A percentile compares a stretch with the other conserved stretches of the same genome.
phyloP scores from a whole-genome alignment of 2,113 vertebrate species.

The Antechinus flavipes region DNA sequence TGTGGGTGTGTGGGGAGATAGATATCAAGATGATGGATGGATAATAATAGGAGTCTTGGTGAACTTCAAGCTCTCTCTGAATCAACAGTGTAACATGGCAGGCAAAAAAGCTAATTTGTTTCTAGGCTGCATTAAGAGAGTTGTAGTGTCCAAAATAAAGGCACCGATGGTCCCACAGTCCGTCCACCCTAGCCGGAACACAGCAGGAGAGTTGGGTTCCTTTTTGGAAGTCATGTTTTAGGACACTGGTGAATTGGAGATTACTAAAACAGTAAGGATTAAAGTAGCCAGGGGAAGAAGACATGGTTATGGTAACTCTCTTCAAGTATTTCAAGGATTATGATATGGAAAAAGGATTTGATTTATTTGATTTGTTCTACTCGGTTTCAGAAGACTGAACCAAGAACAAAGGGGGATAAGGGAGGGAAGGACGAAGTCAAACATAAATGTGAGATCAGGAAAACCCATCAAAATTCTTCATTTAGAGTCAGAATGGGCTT shows the following conservation, averaged over 20 bases:
- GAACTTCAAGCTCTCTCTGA: background rate
- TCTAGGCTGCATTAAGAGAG: background rate
- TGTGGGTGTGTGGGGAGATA: background rate
- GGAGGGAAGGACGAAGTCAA: background rate
- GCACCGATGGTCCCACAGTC: background rate
- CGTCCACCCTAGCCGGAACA: background rate
- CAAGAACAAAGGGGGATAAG: background rate
- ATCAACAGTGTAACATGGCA: background rate
- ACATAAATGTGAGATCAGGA: background rate
- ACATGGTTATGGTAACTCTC: background rate
- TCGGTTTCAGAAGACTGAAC: background rate
- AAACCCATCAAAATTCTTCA: background rate
- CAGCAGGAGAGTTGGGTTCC: background rate
- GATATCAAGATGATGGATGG: slow-evolving; percentile 7
- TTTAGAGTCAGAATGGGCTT: background rate
- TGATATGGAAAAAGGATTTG: background rate
- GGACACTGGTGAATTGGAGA: background rate
- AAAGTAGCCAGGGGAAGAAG: background rate
- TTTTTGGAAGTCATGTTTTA: background rate
- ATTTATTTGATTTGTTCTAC: background rate
- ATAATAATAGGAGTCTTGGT: slow-evolving; percentile 2
- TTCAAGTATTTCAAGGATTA: background rate
- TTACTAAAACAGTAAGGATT: background rate
- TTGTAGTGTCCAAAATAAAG: background rate
- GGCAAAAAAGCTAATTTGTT: background rate